phyloP scores from a whole-genome alignment of 2,113 vertebrate genomes.

The Sebastes fasciatus region DNA sequence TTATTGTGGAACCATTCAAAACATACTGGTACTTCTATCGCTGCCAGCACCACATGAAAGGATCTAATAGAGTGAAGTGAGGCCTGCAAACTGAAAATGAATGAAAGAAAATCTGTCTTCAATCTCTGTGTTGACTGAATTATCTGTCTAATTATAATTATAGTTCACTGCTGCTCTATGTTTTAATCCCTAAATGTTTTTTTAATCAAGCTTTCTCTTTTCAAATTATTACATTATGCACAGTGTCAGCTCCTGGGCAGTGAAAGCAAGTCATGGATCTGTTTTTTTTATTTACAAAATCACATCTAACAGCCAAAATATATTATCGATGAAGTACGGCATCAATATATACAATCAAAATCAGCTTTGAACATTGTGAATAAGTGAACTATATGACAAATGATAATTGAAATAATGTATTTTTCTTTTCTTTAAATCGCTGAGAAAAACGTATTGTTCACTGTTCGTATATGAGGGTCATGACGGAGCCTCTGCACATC shows the following conservation, averaged over 20 bases:
- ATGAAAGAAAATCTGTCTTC: conserved; percentile 22
- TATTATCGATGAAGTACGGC: background rate
- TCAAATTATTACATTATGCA: conserved; percentile 14
- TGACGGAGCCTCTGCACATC: conserved; percentile 34
- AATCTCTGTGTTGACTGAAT: conserved; percentile 6
- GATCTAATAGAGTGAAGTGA: conserved; percentile 58
- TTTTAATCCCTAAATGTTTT: conserved; percentile 4
- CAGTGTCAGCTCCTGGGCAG: background rate
- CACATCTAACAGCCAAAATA: background rate
- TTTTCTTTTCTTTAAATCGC: conserved; percentile 8
- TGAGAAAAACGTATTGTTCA: background rate
- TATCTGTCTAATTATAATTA: conserved; percentile 31
- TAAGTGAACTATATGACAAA: background rate
- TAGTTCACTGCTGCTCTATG: conserved; percentile 2
- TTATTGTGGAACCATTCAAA: conserved; percentile 62
- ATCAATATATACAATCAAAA: background rate
- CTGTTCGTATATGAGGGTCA: conserved; percentile 6
- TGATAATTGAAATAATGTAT: conserved; percentile 1
- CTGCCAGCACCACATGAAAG: conserved; percentile 61
- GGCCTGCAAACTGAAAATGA: conserved; percentile 51
- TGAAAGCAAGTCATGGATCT: background rate
- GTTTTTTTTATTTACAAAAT: background rate
- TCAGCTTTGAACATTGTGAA: background rate
- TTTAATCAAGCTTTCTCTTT: conserved; percentile 17
- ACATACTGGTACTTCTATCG: conserved; percentile 50